These are phyloP conservation scores for Reticulitermes speratus DNA, from an alignment of 1,140 invertebrate genomes.

Conservation along the genomic window DNA sequence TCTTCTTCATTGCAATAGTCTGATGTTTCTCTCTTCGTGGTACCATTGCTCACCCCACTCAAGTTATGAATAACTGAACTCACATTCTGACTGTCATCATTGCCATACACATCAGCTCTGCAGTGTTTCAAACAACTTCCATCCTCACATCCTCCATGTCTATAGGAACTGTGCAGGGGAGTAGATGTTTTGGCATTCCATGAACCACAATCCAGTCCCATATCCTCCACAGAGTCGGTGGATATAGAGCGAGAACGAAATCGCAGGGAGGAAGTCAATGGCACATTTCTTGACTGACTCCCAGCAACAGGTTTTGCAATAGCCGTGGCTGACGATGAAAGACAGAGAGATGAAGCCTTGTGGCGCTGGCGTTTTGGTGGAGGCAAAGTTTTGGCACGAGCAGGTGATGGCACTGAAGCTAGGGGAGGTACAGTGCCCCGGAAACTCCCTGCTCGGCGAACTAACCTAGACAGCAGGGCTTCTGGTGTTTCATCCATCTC, in stretches of 20 bases:
- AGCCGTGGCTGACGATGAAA: slow-evolving; percentile 23
- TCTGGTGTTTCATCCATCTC: slow-evolving; percentile 72
- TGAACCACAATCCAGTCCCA: neutral
- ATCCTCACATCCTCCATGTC: neutral
- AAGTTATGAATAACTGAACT: neutral
- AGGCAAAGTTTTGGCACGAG: slow-evolving; percentile 28
- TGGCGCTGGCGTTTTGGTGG: slow-evolving; percentile 27
- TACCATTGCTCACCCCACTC: neutral
- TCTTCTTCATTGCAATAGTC: slow-evolving; percentile 22
- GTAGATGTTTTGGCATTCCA: neutral
- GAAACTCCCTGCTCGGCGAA: slow-evolving; percentile 38
- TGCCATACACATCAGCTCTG: neutral
- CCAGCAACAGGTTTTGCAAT: slow-evolving; percentile 41
- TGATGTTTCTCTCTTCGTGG: neutral
- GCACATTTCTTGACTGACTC: slow-evolving; percentile 43
- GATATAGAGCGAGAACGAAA: slow-evolving; percentile 23
- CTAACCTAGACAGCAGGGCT: slow-evolving; percentile 42
- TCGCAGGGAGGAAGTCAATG: slow-evolving; percentile 25
- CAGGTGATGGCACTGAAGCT: slow-evolving; percentile 16
- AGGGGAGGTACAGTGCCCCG: slow-evolving; percentile 19
- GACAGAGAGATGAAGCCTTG: slow-evolving; percentile 18
- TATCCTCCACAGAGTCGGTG: slow-evolving; percentile 20
- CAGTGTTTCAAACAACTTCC: neutral
- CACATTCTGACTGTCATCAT: neutral
- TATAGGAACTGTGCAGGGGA: neutral